Percentiles rank a stretch among this genome's conserved stretches.
These are phyloP conservation scores for Zaprionus africanus DNA, from an alignment of 1,140 invertebrate genomes.

Conservation along the genomic window DNA sequence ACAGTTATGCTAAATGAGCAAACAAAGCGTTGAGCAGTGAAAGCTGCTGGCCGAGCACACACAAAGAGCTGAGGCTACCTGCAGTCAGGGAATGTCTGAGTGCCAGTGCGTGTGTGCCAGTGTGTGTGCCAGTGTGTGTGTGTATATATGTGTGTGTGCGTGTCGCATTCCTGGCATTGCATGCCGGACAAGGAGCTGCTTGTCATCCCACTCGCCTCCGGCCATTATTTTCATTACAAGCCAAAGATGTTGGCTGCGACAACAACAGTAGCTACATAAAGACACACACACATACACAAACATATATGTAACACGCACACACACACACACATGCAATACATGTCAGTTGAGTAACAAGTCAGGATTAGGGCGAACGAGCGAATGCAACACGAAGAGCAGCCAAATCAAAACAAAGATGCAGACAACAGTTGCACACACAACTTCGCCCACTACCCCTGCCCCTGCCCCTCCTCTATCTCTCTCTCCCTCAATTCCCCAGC, in stretches of 20 bases:
- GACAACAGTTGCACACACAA: constrained; percentile 33
- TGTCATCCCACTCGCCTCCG: background rate
- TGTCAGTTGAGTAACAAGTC: constrained; percentile 54
- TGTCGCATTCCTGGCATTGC: constrained; percentile 9
- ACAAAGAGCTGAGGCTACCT: constrained; percentile 46
- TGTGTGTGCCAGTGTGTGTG: constrained; percentile 11
- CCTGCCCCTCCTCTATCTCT: background rate
- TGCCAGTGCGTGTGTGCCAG: constrained; percentile 20
- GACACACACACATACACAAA: constrained; percentile 16
- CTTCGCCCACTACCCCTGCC: constrained; percentile 5
- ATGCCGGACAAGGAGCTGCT: background rate
- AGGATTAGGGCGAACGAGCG: constrained; percentile 47
- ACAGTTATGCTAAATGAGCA: constrained; percentile 59
- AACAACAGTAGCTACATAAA: constrained; percentile 6
- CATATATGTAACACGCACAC: background rate
- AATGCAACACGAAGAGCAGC: constrained; percentile 38
- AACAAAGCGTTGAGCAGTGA: constrained; percentile 52
- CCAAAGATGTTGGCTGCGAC: constrained; percentile 39
- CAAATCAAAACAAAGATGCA: constrained; percentile 58
- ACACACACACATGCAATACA: background rate
- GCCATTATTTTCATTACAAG: constrained; percentile 57
- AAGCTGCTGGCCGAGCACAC: constrained; percentile 42
- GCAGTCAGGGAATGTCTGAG: constrained; percentile 24
- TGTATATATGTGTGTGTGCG: constrained; percentile 2
- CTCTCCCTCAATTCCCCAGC: background rate